Evolutionary conservation across 2,888 invertebrate genomes (phyloP).

Genomic region (Punctoribates punctum): DNA sequence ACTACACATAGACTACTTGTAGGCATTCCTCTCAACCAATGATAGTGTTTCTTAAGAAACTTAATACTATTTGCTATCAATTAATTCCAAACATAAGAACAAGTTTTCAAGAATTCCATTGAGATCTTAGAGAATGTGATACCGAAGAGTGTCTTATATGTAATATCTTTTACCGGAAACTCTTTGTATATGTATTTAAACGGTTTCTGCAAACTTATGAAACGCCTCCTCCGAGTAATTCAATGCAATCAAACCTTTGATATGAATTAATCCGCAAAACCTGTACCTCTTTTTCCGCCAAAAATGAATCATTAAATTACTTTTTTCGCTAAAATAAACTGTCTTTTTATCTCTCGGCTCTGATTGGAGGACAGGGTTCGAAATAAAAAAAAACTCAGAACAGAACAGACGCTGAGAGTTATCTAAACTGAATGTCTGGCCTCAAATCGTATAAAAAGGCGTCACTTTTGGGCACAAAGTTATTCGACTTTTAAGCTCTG

Average conservation of each 20-base stretch:
- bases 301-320: constrained; percentile 28
- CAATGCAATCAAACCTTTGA: neutral
- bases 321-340: neutral
- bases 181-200: neutral
- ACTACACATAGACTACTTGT: neutral
- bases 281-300: constrained; percentile 32
- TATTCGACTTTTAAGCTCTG: neutral
- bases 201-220: neutral
- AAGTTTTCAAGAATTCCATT: neutral
- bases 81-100: too few species aligned
- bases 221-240: neutral
- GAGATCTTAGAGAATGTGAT: neutral
- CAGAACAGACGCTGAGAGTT: neutral
- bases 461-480: neutral
- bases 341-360: neutral
- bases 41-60: too few species aligned
- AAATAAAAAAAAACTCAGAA: neutral
- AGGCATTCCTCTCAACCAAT: too few species aligned
- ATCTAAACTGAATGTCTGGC: constrained; percentile 1
- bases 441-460: constrained; percentile 19
- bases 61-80: too few species aligned
- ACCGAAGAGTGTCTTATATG: neutral
- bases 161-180: neutral
- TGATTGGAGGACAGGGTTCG: neutral
- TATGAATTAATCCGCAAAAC: neutral